phyloP scores from a whole-genome alignment of 2,797 vertebrate species.

The Phataginus tricuspis region DNA sequence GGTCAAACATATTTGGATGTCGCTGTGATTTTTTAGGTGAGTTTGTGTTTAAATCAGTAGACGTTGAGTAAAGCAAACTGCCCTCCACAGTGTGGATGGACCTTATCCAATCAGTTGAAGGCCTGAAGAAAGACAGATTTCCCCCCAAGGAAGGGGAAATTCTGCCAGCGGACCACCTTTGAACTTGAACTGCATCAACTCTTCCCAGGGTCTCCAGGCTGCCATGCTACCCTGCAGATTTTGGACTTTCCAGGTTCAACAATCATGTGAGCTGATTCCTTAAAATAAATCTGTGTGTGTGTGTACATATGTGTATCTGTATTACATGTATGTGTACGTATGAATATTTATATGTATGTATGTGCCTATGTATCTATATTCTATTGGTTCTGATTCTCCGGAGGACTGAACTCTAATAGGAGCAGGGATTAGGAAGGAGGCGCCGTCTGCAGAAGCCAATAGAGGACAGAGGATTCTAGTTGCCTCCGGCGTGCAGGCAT shows the following conservation, averaged over 20 bases:
- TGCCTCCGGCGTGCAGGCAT: conserved; percentile 64
- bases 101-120: not conserved
- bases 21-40: conserved; percentile 55
- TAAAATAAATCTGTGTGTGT: not conserved
- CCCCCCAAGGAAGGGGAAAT: not conserved
- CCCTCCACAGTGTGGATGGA: not conserved
- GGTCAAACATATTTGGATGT: conserved; percentile 23
- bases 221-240: not conserved
- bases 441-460: conserved; percentile 68
- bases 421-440: conserved; percentile 53
- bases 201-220: not conserved
- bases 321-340: not conserved
- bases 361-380: not conserved
- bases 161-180: not conserved
- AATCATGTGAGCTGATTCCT: not conserved
- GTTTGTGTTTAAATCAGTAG: not conserved
- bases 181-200: not conserved
- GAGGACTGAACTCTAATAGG: too few relatives aligned
- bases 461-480: conserved; percentile 75
- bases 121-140: not conserved
- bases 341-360: not conserved
- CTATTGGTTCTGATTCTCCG: not conserved
- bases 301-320: not conserved
- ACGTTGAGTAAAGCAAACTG: not conserved
- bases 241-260: not conserved